Conservation (phyloP, 2,797 vertebrate genomes). For the Ceryle rudis region DNA sequence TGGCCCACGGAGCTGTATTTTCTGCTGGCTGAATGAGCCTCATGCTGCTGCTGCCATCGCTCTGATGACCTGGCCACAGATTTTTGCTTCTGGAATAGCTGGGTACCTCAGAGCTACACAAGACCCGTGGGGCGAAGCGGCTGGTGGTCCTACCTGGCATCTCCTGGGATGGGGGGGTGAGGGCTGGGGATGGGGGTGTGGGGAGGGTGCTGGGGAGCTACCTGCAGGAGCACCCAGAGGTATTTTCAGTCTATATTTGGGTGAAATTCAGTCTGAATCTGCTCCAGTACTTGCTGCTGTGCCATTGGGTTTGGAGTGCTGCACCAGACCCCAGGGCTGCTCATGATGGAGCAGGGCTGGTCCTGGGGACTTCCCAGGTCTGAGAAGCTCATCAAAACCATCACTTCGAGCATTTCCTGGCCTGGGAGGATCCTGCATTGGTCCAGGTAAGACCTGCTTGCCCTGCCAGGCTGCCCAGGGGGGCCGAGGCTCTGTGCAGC, state of each 20-base stretch:
- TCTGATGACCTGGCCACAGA: accelerated
- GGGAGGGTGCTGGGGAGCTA: too few relatives aligned
- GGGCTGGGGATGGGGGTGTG: neutral
- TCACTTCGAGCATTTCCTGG: accelerated
- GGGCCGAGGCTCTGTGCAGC: accelerated
- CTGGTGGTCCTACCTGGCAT: neutral
- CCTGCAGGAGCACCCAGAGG: too few relatives aligned
- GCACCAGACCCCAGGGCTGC: neutral
- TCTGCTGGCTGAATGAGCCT: neutral
- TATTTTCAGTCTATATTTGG: neutral
- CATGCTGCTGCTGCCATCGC: neutral
- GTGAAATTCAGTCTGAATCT: neutral
- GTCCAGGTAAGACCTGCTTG: neutral
- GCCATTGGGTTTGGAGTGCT: neutral
- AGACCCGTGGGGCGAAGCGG: neutral
- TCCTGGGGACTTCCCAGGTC: accelerated
- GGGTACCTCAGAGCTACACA: accelerated
- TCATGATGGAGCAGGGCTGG: accelerated
- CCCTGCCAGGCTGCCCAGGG: neutral
- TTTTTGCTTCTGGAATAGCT: neutral
- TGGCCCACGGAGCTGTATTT: neutral
- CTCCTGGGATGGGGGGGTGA: neutral
- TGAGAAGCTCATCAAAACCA: neutral
- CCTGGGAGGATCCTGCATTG: neutral
- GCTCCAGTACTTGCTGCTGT: accelerated